These are phyloP conservation scores for Sylvia borin DNA, from an alignment of 2,797 vertebrate genomes.

Conservation along the genomic window DNA sequence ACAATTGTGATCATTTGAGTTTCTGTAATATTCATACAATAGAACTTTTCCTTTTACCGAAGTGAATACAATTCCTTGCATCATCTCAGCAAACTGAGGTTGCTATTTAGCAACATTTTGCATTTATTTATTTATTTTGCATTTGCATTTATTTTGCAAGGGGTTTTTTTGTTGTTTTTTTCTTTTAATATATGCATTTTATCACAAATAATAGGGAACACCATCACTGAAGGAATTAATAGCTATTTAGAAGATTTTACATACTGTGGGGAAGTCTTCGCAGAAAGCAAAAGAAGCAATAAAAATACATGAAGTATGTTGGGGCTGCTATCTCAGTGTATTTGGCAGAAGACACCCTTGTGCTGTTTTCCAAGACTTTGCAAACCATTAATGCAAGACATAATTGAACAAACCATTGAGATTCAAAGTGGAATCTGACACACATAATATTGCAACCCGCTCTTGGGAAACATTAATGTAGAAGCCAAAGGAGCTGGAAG, in stretches of 20 bases:
- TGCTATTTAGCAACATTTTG: neutral
- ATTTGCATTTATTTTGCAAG: neutral
- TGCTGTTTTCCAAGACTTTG: neutral
- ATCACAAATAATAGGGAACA: neutral
- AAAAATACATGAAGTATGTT: neutral
- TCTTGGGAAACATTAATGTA: neutral
- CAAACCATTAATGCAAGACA: neutral
- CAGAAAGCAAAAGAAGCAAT: neutral
- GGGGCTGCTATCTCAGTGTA: neutral
- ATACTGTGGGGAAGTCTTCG: neutral
- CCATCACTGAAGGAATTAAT: neutral
- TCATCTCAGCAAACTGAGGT: neutral
- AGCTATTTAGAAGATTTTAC: neutral
- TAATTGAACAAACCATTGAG: neutral
- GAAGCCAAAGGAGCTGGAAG: neutral
- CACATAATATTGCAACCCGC: neutral
- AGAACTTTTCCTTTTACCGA: neutral
- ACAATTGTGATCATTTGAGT: neutral
- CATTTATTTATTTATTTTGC: neutral
- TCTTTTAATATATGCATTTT: neutral
- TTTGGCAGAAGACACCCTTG: neutral
- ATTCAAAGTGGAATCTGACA: neutral
- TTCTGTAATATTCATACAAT: neutral
- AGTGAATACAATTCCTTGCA: neutral
- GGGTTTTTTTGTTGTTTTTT: neutral